These are phyloP conservation scores for Leucoma salicis DNA, from an alignment of 2,888 invertebrate genomes.

Conservation along the genomic window DNA sequence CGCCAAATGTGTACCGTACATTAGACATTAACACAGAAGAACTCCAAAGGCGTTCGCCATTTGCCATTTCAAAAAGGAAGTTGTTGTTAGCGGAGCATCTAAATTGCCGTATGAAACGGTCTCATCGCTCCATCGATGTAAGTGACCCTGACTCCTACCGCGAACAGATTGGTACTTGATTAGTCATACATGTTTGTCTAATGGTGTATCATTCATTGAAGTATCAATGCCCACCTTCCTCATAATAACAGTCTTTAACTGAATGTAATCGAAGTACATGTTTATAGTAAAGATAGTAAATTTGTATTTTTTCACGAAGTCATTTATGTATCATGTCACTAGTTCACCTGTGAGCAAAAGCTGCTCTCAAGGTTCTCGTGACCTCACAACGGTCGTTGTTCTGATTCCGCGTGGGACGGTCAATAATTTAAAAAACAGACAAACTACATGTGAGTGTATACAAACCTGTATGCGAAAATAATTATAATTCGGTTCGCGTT, in stretches of 20 bases:
- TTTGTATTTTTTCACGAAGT: constrained; percentile 1
- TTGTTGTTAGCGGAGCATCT: constrained; percentile 52
- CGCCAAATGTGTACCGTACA: no score
- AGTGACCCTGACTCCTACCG: constrained; percentile 45
- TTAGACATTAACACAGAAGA: no score
- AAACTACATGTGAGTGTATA: constrained; percentile 20
- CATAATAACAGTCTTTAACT: constrained; percentile 14
- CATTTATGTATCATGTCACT: constrained; percentile 20
- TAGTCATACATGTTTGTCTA: constrained; percentile 47
- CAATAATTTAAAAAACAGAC: constrained; percentile 38
- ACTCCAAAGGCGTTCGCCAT: constrained; percentile 34
- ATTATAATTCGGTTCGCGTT: constrained; percentile 22
- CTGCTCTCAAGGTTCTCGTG: constrained; percentile 39
- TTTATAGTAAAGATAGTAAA: background rate
- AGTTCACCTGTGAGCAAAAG: constrained; percentile 36
- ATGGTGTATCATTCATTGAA: constrained; percentile 33
- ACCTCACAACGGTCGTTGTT: constrained; percentile 44
- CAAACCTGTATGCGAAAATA: constrained; percentile 31
- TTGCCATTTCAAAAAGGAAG: constrained; percentile 57
- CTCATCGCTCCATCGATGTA: constrained; percentile 47
- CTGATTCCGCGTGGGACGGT: constrained; percentile 41
- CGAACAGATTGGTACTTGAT: constrained; percentile 44
- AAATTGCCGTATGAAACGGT: constrained; percentile 51
- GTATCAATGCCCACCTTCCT: constrained; percentile 25
- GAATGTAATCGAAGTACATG: constrained; percentile 9